Base-by-base conservation (phyloP, 2,113 vertebrate species). In the Xyliphius kryptos region DNA sequence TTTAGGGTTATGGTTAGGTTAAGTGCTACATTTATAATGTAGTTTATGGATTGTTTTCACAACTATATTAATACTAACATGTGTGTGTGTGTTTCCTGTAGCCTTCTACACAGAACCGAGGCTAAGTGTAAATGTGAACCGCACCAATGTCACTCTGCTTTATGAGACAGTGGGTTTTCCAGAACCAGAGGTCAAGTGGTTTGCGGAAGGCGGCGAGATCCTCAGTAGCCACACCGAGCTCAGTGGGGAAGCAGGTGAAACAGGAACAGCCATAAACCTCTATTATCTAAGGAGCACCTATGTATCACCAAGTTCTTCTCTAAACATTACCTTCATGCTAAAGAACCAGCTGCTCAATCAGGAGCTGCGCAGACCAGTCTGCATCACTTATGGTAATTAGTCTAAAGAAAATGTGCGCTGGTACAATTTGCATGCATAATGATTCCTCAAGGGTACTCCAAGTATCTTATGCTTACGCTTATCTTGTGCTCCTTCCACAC, bases 31-130 rank as follows among this genome's bases (percentile, higher is more conserved):
- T n/a, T n/a, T n/a, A n/a, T n/a, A n/a, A n/a, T n/a, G n/a, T n/a
- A n/a, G n/a, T n/a, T n/a, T n/a, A n/a, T n/a, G n/a, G n/a, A n/a
- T n/a, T n/a, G n/a, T n/a, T n/a, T n/a, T n/a, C n/a, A n/a, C n/a
- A 2, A 41, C 6, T 17, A 9, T 19, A 3, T 56, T 15, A n/a
- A 9, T 22, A 15, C 12, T 14, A 17, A 11, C 40, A n/a, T 66
- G 15, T 58, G 46, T 36, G 9, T 16, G 9, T 53, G 9, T 26
- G 10, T 53, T 6, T 53, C 2, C 48, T 21, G 14, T 62, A 80
- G 78, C 68, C 2, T 71, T 70, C 51, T 77, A 76, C 57, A 69
- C 63, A 47, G 78, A 80, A 41, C 78, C 78, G 16, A 56, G 41
- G 5, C 43, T 80, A 2, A 71, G 65, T 44, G 50, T 80, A 32